Percentiles rank a stretch among this genome's conserved stretches.
Conservation (phyloP, 2,797 vertebrate genomes). For the Kryptolebias ocellatus region DNA sequence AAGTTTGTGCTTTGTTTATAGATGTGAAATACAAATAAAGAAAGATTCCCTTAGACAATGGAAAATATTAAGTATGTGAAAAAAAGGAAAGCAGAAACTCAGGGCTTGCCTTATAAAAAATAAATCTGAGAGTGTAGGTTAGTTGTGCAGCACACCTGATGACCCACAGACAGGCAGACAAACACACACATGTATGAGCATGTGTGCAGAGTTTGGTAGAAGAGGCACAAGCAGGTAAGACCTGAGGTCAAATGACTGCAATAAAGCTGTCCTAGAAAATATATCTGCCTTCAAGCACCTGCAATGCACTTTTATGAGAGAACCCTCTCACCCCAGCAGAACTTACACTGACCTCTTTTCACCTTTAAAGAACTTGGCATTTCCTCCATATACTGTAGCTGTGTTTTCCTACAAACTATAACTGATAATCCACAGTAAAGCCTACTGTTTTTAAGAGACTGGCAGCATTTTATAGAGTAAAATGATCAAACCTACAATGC, state of each 20-base stretch:
- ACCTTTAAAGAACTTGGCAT: conserved; percentile 25
- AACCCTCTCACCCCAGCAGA: conserved; percentile 32
- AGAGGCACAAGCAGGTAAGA: conserved; percentile 41
- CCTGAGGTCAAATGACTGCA: conserved; percentile 49
- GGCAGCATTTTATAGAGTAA: background rate
- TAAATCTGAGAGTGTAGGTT: conserved; percentile 14
- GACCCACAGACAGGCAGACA: conserved; percentile 13
- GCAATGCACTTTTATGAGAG: conserved; percentile 52
- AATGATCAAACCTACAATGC: background rate
- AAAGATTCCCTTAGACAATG: conserved; percentile 45
- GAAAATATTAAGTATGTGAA: conserved; percentile 65
- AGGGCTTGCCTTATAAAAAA: conserved; percentile 38
- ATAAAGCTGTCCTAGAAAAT: conserved; percentile 52
- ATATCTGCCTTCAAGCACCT: conserved; percentile 50
- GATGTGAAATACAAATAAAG: conserved; percentile 30
- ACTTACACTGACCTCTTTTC: conserved; percentile 38
- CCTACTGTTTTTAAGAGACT: too few species aligned
- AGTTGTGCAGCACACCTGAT: conserved; percentile 7
- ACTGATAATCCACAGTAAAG: background rate
- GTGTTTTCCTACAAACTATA: conserved; percentile 23
- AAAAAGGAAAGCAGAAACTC: conserved; percentile 59
- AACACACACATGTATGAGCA: conserved; percentile 41
- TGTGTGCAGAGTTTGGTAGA: conserved; percentile 20
- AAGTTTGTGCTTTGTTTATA: conserved; percentile 21
- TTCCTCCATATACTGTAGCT: conserved; percentile 17